phyloP scores from a whole-genome alignment of 2,113 vertebrate species.

The Limanda limanda region DNA sequence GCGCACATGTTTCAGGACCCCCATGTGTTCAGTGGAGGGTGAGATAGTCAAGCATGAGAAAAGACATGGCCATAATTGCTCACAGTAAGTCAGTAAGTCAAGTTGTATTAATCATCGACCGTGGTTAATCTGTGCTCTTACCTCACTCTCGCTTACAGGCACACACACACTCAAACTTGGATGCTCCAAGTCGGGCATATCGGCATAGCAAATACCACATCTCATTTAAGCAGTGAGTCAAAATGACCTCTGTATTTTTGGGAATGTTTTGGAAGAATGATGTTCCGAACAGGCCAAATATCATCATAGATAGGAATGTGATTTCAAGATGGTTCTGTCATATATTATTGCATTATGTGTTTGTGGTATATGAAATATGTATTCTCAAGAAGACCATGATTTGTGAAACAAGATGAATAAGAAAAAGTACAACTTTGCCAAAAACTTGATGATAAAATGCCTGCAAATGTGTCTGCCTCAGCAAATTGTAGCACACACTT shows the following conservation, averaged over 20 bases:
- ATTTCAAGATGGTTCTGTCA: constrained; percentile 72
- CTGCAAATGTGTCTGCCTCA: constrained; percentile 69
- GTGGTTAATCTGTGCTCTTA: constrained; percentile 76
- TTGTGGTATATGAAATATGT: constrained; percentile 74
- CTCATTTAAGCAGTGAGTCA: constrained; percentile 61
- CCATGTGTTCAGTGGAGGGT: constrained; percentile 66
- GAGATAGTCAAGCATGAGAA: constrained; percentile 80
- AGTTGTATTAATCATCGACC: constrained; percentile 80
- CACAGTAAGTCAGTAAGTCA: constrained; percentile 81
- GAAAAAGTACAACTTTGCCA: constrained; percentile 58
- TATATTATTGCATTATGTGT: constrained; percentile 75
- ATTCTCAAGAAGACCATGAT: constrained; percentile 71
- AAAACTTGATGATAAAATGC: constrained; percentile 67
- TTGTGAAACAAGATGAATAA: constrained; percentile 76
- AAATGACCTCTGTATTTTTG: constrained; percentile 67
- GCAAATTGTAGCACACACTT: constrained; percentile 65
- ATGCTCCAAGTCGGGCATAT: constrained; percentile 62
- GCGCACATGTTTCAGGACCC: constrained; percentile 75
- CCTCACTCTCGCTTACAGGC: constrained; percentile 62
- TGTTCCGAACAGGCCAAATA: constrained; percentile 62
- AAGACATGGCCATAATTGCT: constrained; percentile 81
- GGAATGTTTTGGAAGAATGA: constrained; percentile 66
- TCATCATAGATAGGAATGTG: constrained; percentile 72
- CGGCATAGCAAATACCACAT: constrained; percentile 50
- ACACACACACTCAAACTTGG: constrained; percentile 26